A percentile compares a stretch with the other conserved stretches of the same genome.
phyloP scores from a whole-genome alignment of 2,888 invertebrate genomes.

The Stenotaenia linearis region DNA sequence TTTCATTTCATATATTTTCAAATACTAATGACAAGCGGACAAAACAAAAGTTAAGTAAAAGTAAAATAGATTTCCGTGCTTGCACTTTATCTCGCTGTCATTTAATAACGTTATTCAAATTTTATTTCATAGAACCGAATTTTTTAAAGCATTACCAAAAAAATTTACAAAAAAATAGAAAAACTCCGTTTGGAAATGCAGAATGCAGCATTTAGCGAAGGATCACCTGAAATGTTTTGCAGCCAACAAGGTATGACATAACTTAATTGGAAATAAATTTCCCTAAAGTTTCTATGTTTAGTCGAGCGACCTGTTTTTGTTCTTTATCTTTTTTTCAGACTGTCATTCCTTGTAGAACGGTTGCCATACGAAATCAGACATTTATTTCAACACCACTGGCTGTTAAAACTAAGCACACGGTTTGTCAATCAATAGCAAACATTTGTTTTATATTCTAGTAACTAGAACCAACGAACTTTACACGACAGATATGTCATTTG shows the following conservation, averaged over 20 bases:
- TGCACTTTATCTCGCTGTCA: not conserved
- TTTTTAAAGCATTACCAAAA: too few relatives aligned
- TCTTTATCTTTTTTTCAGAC: not conserved
- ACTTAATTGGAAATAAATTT: not conserved
- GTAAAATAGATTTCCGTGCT: not conserved
- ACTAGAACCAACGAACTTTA: not conserved
- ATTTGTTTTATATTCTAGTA: not conserved
- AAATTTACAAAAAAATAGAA: not conserved
- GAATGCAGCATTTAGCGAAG: not conserved
- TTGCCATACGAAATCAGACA: not conserved
- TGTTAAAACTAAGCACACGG: not conserved
- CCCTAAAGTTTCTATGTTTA: not conserved
- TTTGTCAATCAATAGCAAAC: not conserved
- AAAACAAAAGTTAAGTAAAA: not conserved
- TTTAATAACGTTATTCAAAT: not conserved
- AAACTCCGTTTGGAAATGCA: not conserved
- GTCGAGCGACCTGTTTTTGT: not conserved
- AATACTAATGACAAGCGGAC: not conserved
- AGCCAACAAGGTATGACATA: not conserved
- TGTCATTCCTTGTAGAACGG: not conserved
- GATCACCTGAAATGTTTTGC: not conserved
- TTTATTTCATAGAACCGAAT: not conserved
- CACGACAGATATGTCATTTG: not conserved
- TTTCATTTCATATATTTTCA: not conserved
- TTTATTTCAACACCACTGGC: not conserved